Evolutionary conservation across 2,888 invertebrate species (phyloP).

Genomic region (Amblyjoppa proteus): DNA sequence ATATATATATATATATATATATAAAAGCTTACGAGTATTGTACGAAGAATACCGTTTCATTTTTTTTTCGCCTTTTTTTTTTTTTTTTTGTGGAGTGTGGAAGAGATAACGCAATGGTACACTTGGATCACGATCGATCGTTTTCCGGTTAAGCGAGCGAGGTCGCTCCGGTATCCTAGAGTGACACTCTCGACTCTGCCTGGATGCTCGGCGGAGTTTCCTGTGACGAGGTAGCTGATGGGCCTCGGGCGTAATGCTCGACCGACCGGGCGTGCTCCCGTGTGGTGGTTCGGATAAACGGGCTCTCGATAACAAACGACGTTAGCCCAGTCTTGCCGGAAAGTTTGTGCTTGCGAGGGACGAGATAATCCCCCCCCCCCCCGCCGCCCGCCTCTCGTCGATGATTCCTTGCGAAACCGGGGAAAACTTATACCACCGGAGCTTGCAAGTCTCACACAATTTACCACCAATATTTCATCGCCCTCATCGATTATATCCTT

Average conservation of each 20-base stretch:
- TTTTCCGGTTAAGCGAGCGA: slow-evolving; percentile 16
- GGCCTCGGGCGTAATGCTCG: slow-evolving; percentile 54
- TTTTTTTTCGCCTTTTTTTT: neutral
- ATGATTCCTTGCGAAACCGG: slow-evolving; percentile 31
- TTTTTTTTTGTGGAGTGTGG: slow-evolving; percentile 9
- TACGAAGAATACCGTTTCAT: neutral
- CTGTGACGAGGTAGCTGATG: slow-evolving; percentile 39
- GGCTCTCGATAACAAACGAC: slow-evolving; percentile 60
- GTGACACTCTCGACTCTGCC: slow-evolving; percentile 45
- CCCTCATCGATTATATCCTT: neutral
- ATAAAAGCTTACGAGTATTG: neutral
- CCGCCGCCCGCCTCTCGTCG: slow-evolving; percentile 27
- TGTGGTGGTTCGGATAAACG: slow-evolving; percentile 49
- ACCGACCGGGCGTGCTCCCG: slow-evolving; percentile 44
- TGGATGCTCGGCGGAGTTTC: slow-evolving; percentile 27
- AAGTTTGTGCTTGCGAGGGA: slow-evolving; percentile 53
- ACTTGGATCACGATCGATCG: slow-evolving; percentile 28
- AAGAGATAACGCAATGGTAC: slow-evolving; percentile 5
- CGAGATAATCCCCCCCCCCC: slow-evolving; percentile 39
- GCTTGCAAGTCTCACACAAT: neutral
- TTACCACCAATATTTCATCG: slow-evolving; percentile 10
- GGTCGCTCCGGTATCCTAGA: slow-evolving; percentile 11
- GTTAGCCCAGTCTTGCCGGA: slow-evolving; percentile 44
- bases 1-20: neutral
- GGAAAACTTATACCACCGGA: slow-evolving; percentile 6